Percentiles rank a stretch among this genome's conserved stretches.
Conservation (phyloP, 2,113 vertebrate genomes). For the Nanorana parkeri region DNA sequence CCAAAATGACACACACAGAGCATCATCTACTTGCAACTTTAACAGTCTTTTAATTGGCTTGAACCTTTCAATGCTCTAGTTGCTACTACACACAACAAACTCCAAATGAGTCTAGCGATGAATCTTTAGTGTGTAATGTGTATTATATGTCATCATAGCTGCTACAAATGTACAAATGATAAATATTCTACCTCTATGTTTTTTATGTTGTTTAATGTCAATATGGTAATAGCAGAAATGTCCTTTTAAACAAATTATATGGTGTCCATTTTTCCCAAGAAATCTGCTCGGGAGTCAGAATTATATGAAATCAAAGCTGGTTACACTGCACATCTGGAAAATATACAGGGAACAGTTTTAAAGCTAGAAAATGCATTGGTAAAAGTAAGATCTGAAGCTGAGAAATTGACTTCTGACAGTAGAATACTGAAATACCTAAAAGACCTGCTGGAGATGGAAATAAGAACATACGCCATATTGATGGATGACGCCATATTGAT, state of each 20-base stretch:
- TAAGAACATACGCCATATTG: constrained; percentile 73
- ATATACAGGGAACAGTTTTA: constrained; percentile 63
- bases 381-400: constrained; percentile 55
- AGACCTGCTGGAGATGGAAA: constrained; percentile 74
- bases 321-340: constrained; percentile 57
- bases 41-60: too few relatives aligned
- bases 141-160: too few relatives aligned
- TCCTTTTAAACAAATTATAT: neutral
- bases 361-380: constrained; percentile 64
- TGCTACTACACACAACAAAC: too few relatives aligned
- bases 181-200: too few relatives aligned
- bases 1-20: too few relatives aligned
- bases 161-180: too few relatives aligned
- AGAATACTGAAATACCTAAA: constrained; percentile 70
- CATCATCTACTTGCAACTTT: too few relatives aligned
- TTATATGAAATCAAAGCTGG: constrained; percentile 54
- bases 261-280: constrained; percentile 56
- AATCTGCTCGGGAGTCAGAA: constrained; percentile 59
- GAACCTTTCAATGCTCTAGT: too few relatives aligned
- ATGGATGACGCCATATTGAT: constrained; percentile 72
- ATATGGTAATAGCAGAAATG: too few relatives aligned
- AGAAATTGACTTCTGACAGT: constrained; percentile 65
- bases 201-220: neutral
- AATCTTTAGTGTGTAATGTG: too few relatives aligned
- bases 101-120: too few relatives aligned